Conservation (phyloP, 2,888 invertebrate species). For the Leptinotarsa peninsularis region DNA sequence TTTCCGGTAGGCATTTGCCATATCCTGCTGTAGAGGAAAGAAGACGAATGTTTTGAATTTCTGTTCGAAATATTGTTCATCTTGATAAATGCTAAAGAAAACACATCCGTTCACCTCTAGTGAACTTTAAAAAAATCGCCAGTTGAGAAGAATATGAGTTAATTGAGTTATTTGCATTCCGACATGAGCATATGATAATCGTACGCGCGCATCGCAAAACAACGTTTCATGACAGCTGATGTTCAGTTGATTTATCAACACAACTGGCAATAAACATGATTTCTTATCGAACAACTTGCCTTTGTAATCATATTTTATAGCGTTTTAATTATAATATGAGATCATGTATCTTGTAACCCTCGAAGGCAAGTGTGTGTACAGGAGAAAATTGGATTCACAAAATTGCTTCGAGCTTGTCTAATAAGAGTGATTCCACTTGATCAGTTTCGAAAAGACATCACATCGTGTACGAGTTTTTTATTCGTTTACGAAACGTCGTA, state of each 20-base stretch:
- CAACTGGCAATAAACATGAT: constrained; percentile 14
- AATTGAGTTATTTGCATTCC: constrained; percentile 34
- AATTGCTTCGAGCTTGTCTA: background rate
- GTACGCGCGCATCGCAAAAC: constrained; percentile 26
- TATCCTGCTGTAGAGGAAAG: too few relatives aligned
- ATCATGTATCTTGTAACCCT: constrained; percentile 11
- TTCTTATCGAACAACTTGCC: constrained; percentile 13
- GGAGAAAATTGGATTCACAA: constrained; percentile 5
- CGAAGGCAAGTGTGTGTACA: background rate
- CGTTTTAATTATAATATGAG: constrained; percentile 5
- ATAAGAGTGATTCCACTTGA: background rate
- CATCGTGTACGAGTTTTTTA: background rate
- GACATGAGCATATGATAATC: constrained; percentile 31
- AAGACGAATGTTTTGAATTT: too few relatives aligned
- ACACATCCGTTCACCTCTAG: background rate
- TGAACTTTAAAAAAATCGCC: background rate
- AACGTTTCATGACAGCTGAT: constrained; percentile 27
- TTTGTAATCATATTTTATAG: constrained; percentile 8
- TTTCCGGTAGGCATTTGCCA: too few relatives aligned
- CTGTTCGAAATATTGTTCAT: too few relatives aligned
- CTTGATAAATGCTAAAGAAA: too few relatives aligned
- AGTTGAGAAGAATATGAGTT: constrained; percentile 20
- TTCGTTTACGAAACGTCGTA: background rate
- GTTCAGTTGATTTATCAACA: constrained; percentile 26
- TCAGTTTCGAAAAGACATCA: background rate